These are phyloP conservation scores for Euleptes europaea DNA, from an alignment of 2,113 vertebrate species.

Conservation along the genomic window DNA sequence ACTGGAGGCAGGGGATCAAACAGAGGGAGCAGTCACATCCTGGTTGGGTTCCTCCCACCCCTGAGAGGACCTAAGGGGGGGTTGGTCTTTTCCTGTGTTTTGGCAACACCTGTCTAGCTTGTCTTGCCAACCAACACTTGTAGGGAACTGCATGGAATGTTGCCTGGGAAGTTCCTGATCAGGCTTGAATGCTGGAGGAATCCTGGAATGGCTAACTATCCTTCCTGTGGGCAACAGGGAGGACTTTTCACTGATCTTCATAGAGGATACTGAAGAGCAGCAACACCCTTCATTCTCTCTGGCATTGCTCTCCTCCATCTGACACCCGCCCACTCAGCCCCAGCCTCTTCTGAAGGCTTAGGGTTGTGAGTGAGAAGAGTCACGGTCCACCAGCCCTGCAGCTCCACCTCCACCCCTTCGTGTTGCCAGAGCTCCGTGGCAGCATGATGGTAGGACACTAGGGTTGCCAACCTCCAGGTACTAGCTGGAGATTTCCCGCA, in stretches of 20 bases:
- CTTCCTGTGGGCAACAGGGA: neutral
- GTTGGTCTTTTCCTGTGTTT: conserved; percentile 18
- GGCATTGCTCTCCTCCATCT: too few relatives aligned
- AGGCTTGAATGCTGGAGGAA: neutral
- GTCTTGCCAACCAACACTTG: conserved; percentile 12
- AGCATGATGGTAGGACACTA: too few relatives aligned
- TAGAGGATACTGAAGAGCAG: neutral
- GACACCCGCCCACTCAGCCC: too few relatives aligned
- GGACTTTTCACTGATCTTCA: neutral
- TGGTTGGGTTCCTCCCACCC: neutral
- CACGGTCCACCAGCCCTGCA: too few relatives aligned
- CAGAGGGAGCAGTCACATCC: conserved; percentile 15
- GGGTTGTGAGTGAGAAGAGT: too few relatives aligned
- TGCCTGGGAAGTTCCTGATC: conserved; percentile 16
- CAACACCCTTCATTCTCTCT: neutral
- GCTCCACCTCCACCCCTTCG: too few relatives aligned
- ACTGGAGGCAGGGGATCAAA: conserved; percentile 2
- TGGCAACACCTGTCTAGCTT: conserved; percentile 21
- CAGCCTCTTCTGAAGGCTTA: too few relatives aligned
- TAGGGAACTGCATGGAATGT: conserved; percentile 11
- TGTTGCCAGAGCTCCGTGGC: too few relatives aligned
- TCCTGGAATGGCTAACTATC: neutral
- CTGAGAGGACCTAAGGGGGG: neutral
- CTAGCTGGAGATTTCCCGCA: too few relatives aligned
- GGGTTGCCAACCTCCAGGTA: too few relatives aligned